Percentiles rank a stretch among this genome's conserved stretches.
Evolutionary conservation across 2,797 vertebrate species (phyloP).

Genomic region (Ataeniobius toweri): DNA sequence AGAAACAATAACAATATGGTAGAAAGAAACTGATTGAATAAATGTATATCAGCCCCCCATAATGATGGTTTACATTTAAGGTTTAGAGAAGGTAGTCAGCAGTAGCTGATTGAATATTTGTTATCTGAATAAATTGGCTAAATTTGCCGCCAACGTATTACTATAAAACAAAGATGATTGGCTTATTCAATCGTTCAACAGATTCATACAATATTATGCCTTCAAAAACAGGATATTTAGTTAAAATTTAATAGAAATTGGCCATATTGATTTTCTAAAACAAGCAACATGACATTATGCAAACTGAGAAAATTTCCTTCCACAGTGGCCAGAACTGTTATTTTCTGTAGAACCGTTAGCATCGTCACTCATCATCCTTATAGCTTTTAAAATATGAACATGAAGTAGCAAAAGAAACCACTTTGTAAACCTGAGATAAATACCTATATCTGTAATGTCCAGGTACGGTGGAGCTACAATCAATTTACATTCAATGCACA

Average conservation of each 20-base stretch:
- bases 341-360: not conserved
- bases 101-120: not conserved
- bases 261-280: fast-evolving
- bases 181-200: not conserved
- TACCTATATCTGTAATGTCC: not conserved
- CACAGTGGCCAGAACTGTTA: not conserved
- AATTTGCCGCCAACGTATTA: not conserved
- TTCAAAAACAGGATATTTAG: not conserved
- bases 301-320: not conserved
- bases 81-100: not conserved
- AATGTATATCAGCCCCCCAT: not conserved
- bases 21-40: not conserved
- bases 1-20: not conserved
- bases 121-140: not conserved
- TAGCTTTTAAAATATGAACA: not conserved
- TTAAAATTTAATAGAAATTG: not conserved
- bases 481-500: not conserved
- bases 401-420: not conserved
- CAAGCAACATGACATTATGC: not conserved
- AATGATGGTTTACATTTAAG: not conserved
- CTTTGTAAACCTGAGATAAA: not conserved
- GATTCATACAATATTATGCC: not conserved
- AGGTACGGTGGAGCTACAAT: not conserved
- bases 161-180: not conserved
- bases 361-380: not conserved